Percentiles rank a stretch among this genome's conserved stretches.
Conservation (phyloP, 2,113 vertebrate species). For the Cynopterus brachyotis region DNA sequence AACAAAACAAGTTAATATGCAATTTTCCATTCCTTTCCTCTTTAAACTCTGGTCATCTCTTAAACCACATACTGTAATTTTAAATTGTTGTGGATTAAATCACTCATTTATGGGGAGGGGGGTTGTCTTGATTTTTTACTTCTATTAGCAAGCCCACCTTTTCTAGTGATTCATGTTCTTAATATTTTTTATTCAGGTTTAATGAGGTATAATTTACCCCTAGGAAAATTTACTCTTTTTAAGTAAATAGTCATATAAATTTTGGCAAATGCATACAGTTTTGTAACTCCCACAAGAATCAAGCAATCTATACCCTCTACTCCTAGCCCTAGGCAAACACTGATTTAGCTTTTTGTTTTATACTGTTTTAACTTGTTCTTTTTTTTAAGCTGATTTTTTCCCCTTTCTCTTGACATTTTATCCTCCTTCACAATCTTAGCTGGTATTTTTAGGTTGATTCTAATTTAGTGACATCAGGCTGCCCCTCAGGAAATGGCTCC, state of each 20-base stretch:
- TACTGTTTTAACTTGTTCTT: neutral
- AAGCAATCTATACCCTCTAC: neutral
- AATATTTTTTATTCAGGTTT: neutral
- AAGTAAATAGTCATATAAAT: neutral
- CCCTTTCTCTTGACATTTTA: neutral
- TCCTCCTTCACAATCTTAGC: neutral
- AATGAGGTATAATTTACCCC: neutral
- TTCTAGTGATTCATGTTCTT: neutral
- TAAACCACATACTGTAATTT: neutral
- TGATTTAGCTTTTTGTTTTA: neutral
- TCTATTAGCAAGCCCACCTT: neutral
- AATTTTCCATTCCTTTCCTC: neutral
- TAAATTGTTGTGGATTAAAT: neutral
- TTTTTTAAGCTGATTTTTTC: neutral
- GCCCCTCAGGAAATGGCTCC: neutral
- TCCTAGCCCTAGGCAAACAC: neutral
- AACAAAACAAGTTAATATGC: neutral
- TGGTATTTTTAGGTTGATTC: neutral
- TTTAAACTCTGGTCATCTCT: neutral
- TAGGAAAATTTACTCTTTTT: neutral
- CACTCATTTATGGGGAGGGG: neutral
- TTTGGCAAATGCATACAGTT: neutral
- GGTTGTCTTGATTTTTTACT: too few species aligned
- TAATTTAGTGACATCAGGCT: neutral
- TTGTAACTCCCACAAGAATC: too few species aligned